A percentile compares a stretch with the other conserved stretches of the same genome.
Evolutionary conservation across 1,140 invertebrate species (phyloP).

Genomic region (Drosophila orena): DNA sequence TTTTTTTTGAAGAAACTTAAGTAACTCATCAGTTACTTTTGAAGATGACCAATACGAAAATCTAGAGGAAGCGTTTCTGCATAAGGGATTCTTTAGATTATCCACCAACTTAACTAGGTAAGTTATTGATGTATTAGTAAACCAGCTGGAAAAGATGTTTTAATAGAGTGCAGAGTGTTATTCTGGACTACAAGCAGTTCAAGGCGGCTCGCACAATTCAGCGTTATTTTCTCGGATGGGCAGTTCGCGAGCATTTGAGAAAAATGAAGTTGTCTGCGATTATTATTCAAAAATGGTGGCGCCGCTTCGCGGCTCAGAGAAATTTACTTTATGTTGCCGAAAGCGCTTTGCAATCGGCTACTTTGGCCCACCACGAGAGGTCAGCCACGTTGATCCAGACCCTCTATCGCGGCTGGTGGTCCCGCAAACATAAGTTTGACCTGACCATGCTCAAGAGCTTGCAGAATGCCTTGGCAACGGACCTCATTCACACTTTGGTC

Average conservation of each 20-base stretch:
- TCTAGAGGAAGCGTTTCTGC: neutral
- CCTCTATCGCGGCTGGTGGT: constrained; percentile 59
- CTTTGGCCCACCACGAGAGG: neutral
- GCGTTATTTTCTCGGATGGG: constrained; percentile 40
- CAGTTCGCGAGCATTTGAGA: neutral
- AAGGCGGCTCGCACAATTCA: constrained; percentile 64
- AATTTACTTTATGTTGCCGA: constrained; percentile 1
- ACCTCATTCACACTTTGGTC: constrained; percentile 3
- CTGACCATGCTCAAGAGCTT: constrained; percentile 9
- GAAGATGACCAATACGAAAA: neutral
- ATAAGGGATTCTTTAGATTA: neutral
- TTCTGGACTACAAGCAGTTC: constrained; percentile 66
- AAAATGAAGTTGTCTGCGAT: neutral
- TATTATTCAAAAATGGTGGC: constrained; percentile 57
- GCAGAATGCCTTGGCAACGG: neutral
- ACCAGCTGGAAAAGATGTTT: neutral
- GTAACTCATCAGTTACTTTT: neutral
- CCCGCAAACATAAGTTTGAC: constrained; percentile 41
- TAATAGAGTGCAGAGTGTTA: constrained; percentile 2
- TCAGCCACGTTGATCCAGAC: constrained; percentile 49
- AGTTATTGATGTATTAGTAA: neutral
- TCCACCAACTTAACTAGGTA: neutral
- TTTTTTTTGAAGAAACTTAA: neutral
- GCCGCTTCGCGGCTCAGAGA: constrained; percentile 2
- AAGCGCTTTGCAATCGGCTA: neutral